Conservation (phyloP, 2,113 vertebrate genomes). For the Grus americana region DNA sequence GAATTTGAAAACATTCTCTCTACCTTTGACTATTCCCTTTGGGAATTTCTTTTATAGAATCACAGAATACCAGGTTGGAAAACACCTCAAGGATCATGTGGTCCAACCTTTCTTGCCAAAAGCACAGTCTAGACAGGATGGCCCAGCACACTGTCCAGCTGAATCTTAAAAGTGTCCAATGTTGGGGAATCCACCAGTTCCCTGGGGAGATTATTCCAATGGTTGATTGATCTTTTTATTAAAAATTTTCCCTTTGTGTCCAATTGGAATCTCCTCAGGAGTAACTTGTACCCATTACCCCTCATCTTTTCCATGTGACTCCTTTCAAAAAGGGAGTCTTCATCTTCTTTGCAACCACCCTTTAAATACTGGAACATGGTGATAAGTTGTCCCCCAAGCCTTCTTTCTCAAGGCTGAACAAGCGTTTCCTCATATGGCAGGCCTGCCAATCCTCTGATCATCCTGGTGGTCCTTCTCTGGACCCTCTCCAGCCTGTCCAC, state of each 20-base stretch:
- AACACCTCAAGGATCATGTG: background rate
- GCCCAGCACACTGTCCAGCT: background rate
- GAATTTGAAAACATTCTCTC: background rate
- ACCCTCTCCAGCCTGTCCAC: too few relatives aligned
- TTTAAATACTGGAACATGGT: background rate
- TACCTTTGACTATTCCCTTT: background rate
- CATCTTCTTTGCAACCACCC: background rate
- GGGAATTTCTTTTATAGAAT: background rate
- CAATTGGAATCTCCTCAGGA: background rate
- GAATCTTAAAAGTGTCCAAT: background rate
- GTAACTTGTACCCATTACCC: background rate
- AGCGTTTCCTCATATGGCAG: too few relatives aligned
- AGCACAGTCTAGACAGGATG: rapidly evolving
- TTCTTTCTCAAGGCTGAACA: too few relatives aligned
- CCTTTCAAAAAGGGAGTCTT: background rate
- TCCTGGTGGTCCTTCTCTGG: too few relatives aligned
- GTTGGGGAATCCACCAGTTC: rapidly evolving
- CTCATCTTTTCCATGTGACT: background rate
- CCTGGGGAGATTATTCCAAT: too few relatives aligned
- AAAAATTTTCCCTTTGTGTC: background rate
- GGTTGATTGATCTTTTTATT: too few relatives aligned
- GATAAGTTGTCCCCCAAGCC: too few relatives aligned
- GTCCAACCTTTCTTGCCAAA: background rate
- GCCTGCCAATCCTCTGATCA: too few relatives aligned
- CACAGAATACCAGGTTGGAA: background rate